A percentile compares a stretch with the other conserved stretches of the same genome.
These are phyloP conservation scores for Reinhardtius hippoglossoides DNA, from an alignment of 2,113 vertebrate genomes.

Conservation along the genomic window DNA sequence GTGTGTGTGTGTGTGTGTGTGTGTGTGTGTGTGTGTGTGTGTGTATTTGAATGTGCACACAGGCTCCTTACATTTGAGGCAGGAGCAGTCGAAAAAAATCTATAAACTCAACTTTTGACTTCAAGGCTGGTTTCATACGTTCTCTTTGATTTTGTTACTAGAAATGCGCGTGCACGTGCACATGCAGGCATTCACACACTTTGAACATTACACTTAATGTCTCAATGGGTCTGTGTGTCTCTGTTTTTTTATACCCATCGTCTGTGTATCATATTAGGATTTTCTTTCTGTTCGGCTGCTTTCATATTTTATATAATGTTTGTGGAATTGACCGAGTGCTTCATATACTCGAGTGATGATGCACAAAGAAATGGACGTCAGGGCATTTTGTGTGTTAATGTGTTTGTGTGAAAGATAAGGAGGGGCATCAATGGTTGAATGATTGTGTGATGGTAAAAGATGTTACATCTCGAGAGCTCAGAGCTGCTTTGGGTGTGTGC, in stretches of 20 bases:
- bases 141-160: slow-evolving; percentile 23
- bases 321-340: slow-evolving; percentile 2
- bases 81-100: slow-evolving; percentile 43
- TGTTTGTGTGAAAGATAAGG: slow-evolving; percentile 10
- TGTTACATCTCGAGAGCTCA: background rate
- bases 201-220: background rate
- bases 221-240: background rate
- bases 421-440: slow-evolving; percentile 14
- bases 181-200: background rate
- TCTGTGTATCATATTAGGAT: background rate
- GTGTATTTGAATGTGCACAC: background rate
- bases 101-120: slow-evolving; percentile 42
- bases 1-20: background rate
- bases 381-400: background rate
- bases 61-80: background rate
- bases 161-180: background rate
- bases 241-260: background rate
- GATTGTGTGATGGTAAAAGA: slow-evolving; percentile 17
- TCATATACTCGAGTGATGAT: background rate
- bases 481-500: background rate
- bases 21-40: background rate
- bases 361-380: slow-evolving; percentile 9
- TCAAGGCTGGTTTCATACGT: slow-evolving; percentile 40
- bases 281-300: background rate
- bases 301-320: background rate